Evolutionary conservation across 2,888 invertebrate genomes (phyloP).

Genomic region (Aleiodes leptofemur): DNA sequence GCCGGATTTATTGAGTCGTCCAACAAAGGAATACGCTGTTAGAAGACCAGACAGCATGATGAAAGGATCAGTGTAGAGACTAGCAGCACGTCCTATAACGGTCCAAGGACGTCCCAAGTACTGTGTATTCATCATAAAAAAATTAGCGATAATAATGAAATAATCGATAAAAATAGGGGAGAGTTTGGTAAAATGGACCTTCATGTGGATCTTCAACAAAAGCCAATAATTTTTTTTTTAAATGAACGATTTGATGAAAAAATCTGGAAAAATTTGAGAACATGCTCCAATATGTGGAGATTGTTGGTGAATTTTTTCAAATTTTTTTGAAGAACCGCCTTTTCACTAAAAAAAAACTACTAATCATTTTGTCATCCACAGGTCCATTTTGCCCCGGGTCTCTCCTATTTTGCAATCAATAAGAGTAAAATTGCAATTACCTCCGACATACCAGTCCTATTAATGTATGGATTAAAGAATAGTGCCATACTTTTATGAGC

Average conservation of each 20-base stretch:
- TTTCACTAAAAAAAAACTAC: too few relatives aligned
- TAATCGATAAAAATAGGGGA: neutral
- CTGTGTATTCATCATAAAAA: slow-evolving; percentile 66
- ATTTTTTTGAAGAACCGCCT: too few relatives aligned
- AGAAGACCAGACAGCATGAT: slow-evolving; percentile 83
- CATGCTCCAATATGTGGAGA: too few relatives aligned
- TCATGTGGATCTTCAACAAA: too few relatives aligned
- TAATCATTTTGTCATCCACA: too few relatives aligned
- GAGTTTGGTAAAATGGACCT: too few relatives aligned
- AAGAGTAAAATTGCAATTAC: slow-evolving; percentile 69
- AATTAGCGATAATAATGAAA: slow-evolving; percentile 4
- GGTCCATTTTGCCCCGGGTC: too few relatives aligned
- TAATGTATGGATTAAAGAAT: slow-evolving; percentile 82
- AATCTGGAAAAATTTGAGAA: too few relatives aligned
- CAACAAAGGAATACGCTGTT: slow-evolving; percentile 81
- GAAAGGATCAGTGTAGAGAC: slow-evolving; percentile 84
- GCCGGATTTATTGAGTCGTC: slow-evolving; percentile 78
- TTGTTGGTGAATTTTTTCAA: too few relatives aligned
- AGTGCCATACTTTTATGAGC: slow-evolving; percentile 85
- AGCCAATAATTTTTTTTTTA: too few relatives aligned
- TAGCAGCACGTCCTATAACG: slow-evolving; percentile 82
- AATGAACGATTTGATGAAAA: too few relatives aligned
- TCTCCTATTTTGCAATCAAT: neutral
- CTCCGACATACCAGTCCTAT: slow-evolving; percentile 82
- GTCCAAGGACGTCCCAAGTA: slow-evolving; percentile 81